Percentiles rank a stretch among this genome's conserved stretches.
phyloP scores from a whole-genome alignment of 2,113 vertebrate species.

The Marcusenius ussheri region DNA sequence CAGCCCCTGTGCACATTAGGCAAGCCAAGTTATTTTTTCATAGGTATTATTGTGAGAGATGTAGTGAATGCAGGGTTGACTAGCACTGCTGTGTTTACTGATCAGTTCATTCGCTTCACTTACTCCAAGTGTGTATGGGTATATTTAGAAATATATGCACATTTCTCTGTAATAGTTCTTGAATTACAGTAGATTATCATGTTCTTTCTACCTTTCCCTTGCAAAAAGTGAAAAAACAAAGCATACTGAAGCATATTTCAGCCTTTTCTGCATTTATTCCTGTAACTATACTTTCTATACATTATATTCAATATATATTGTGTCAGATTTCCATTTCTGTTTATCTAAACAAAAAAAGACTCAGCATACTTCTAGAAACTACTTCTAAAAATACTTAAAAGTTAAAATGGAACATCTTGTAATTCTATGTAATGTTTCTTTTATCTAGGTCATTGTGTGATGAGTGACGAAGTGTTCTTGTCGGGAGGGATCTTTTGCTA shows the following conservation, averaged over 20 bases:
- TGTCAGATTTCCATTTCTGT: background rate
- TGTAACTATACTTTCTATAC: background rate
- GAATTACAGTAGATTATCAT: background rate
- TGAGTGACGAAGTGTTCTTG: background rate
- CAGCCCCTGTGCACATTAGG: background rate
- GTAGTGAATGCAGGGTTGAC: background rate
- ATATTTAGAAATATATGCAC: background rate
- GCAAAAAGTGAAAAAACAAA: background rate
- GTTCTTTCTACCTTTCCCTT: background rate
- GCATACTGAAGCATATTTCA: background rate
- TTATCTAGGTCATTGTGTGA: background rate
- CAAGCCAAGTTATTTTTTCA: background rate
- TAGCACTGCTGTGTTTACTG: background rate
- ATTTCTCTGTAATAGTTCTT: background rate
- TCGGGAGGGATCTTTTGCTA: background rate
- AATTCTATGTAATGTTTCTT: background rate
- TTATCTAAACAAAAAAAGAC: background rate
- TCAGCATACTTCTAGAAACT: background rate
- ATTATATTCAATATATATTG: background rate
- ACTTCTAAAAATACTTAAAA: background rate
- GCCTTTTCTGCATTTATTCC: background rate
- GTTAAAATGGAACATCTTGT: background rate
- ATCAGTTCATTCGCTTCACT: background rate
- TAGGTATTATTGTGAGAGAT: background rate
- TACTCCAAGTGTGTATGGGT: background rate